Conservation (phyloP, 1,140 invertebrate species). For the Potamilus streckersoni region DNA sequence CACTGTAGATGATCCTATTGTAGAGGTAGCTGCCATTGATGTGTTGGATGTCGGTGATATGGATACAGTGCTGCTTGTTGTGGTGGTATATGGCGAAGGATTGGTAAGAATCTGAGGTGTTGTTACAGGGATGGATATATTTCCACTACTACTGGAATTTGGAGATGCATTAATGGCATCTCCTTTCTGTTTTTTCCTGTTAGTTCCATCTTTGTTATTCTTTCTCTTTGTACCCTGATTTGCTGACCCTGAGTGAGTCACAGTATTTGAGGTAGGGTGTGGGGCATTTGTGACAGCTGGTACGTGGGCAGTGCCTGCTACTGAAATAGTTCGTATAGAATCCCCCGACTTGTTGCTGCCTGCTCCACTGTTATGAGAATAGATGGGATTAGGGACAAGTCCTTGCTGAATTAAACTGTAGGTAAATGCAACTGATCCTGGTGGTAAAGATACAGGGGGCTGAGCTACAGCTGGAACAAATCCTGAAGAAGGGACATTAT, state of each 20-base stretch:
- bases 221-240: slow-evolving; percentile 38
- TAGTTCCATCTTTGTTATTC: slow-evolving; percentile 37
- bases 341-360: background rate
- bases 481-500: slow-evolving; percentile 13
- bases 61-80: slow-evolving; percentile 41
- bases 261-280: slow-evolving; percentile 1
- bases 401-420: slow-evolving; percentile 69
- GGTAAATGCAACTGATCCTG: slow-evolving; percentile 47
- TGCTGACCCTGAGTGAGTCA: slow-evolving; percentile 20
- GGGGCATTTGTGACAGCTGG: slow-evolving; percentile 18
- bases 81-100: slow-evolving; percentile 73
- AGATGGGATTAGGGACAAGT: slow-evolving; percentile 68
- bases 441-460: slow-evolving; percentile 55
- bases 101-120: slow-evolving; percentile 71
- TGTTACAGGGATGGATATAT: slow-evolving; percentile 73
- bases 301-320: slow-evolving; percentile 25
- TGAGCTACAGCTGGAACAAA: slow-evolving; percentile 53
- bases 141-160: slow-evolving; percentile 49
- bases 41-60: slow-evolving; percentile 11
- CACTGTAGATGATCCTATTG: slow-evolving; percentile 28
- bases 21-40: slow-evolving; percentile 20
- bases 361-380: slow-evolving; percentile 48
- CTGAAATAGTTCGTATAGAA: slow-evolving; percentile 25
- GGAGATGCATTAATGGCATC: slow-evolving; percentile 51
- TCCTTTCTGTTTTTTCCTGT: slow-evolving; percentile 44